A percentile compares a stretch with the other conserved stretches of the same genome.
These are phyloP conservation scores for Cichladusa arquata DNA, from an alignment of 2,113 vertebrate genomes.

Conservation along the genomic window DNA sequence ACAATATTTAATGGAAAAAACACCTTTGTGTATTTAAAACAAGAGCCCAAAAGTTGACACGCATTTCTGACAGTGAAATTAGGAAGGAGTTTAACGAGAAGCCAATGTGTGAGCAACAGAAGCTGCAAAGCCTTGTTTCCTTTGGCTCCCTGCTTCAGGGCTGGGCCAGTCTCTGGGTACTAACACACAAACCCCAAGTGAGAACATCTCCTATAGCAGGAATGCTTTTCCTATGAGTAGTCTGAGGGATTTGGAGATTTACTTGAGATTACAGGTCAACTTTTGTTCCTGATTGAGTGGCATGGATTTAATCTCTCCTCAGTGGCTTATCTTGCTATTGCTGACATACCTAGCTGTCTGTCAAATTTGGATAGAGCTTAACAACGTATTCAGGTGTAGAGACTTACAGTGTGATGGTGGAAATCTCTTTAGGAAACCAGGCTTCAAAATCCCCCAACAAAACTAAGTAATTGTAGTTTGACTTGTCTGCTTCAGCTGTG, in stretches of 20 bases:
- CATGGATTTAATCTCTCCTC: not conserved
- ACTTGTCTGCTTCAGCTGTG: not conserved
- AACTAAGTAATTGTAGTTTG: not conserved
- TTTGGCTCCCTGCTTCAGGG: constrained; percentile 28
- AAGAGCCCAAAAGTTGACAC: not conserved
- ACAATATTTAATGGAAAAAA: not conserved
- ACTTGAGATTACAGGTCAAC: not conserved
- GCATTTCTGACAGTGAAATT: not conserved
- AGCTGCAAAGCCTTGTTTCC: constrained; percentile 22
- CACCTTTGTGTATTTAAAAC: not conserved
- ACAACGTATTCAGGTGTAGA: not conserved
- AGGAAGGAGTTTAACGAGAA: not conserved
- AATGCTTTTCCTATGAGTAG: not conserved
- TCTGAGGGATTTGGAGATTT: not conserved
- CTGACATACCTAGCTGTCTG: not conserved
- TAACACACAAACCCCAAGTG: not conserved
- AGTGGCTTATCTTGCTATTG: not conserved
- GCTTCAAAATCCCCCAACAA: not conserved
- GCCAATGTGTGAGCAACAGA: not conserved
- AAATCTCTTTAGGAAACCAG: not conserved
- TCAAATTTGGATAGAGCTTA: not conserved
- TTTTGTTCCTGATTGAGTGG: not conserved
- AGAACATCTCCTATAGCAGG: not conserved
- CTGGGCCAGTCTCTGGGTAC: not conserved
- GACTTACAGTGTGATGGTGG: not conserved